These are phyloP conservation scores for Calameuta filiformis DNA, from an alignment of 2,888 invertebrate species.

Conservation along the genomic window DNA sequence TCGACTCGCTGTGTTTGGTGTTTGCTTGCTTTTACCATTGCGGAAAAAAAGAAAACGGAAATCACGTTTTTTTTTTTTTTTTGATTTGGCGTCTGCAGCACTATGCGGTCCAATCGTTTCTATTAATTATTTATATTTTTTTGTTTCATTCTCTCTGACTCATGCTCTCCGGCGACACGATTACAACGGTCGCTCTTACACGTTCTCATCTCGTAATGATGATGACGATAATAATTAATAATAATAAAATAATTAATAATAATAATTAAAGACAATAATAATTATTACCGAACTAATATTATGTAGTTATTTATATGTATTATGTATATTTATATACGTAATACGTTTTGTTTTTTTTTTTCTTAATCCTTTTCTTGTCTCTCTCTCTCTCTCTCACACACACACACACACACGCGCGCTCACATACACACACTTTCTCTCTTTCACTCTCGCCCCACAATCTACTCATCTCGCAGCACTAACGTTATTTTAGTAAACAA, in stretches of 20 bases:
- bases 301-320: slow-evolving; percentile 42
- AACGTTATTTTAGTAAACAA: slow-evolving; percentile 52
- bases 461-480: slow-evolving; percentile 32
- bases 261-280: slow-evolving; percentile 43
- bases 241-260: slow-evolving; percentile 46
- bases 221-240: slow-evolving; percentile 45
- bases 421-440: not conserved
- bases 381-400: slow-evolving; percentile 2
- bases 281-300: slow-evolving; percentile 52
- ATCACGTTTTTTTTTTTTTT: slow-evolving; percentile 29
- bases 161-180: not conserved
- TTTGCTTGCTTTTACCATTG: not conserved
- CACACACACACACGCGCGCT: slow-evolving; percentile 4
- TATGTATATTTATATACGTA: slow-evolving; percentile 45
- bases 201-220: slow-evolving; percentile 35
- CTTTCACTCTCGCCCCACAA: slow-evolving; percentile 18
- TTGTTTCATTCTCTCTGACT: slow-evolving; percentile 7
- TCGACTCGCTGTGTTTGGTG: not conserved
- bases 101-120: slow-evolving; percentile 42
- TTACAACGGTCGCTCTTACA: slow-evolving; percentile 19
- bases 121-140: slow-evolving; percentile 1
- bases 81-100: slow-evolving; percentile 56
- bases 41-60: slow-evolving; percentile 19
- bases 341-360: slow-evolving; percentile 41
- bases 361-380: slow-evolving; percentile 25